Percentiles rank a stretch among this genome's conserved stretches.
phyloP scores from a whole-genome alignment of 2,797 vertebrate species.

The Silurus lanzhouensis region DNA sequence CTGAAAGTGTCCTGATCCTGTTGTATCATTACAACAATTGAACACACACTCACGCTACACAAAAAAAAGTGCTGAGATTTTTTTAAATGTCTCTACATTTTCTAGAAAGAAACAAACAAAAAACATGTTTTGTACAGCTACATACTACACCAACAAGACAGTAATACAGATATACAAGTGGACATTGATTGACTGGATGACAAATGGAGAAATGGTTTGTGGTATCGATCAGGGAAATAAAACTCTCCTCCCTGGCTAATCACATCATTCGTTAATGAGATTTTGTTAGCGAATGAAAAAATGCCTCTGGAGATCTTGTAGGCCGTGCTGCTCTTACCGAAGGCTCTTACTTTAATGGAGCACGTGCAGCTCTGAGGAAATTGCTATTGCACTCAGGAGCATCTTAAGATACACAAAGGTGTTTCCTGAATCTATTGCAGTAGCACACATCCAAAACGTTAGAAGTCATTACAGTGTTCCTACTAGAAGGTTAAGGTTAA shows the following conservation, averaged over 20 bases:
- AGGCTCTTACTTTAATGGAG: slow-evolving; percentile 5
- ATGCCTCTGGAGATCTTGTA: slow-evolving; percentile 42
- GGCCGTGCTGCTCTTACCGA: not conserved
- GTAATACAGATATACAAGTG: slow-evolving; percentile 48
- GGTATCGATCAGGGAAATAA: slow-evolving; percentile 27
- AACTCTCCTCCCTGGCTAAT: slow-evolving; percentile 36
- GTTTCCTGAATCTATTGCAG: slow-evolving; percentile 25
- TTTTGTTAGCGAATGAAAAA: slow-evolving; percentile 34
- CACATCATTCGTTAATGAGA: slow-evolving; percentile 37
- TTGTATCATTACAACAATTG: slow-evolving; percentile 55
- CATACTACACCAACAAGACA: slow-evolving; percentile 55
- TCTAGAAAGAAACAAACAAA: slow-evolving; percentile 29
- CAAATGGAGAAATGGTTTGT: slow-evolving; percentile 49
- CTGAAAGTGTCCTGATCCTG: slow-evolving; percentile 60
- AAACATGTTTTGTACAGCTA: slow-evolving; percentile 27
- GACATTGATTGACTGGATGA: slow-evolving; percentile 53
- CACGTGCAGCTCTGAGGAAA: not conserved
- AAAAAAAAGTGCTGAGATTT: slow-evolving; percentile 35
- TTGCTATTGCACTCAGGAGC: slow-evolving; percentile 24
- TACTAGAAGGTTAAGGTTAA: not conserved
- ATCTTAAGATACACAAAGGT: slow-evolving; percentile 10
- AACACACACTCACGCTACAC: slow-evolving; percentile 42
- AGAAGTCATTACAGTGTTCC: slow-evolving; percentile 19
- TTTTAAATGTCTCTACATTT: slow-evolving; percentile 42
- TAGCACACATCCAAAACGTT: not conserved